Base-by-base conservation (phyloP, 2,113 vertebrate species). In the Zingel zingel region DNA sequence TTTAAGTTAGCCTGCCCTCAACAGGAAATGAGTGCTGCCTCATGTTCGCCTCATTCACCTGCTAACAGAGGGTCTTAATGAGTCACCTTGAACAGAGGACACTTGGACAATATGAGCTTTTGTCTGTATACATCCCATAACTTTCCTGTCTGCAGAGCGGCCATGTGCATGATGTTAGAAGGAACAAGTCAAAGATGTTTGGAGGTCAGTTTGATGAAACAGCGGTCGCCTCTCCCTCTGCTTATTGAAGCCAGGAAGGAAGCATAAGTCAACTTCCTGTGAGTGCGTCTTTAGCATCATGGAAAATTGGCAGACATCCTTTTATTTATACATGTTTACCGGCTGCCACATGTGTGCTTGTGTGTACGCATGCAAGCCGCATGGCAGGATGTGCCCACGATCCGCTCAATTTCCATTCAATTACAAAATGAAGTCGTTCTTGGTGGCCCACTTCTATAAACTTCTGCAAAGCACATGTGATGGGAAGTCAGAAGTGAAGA, bases 231-330 rank as follows among this genome's bases (percentile, higher is more conserved):
- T 64, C 27, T 43, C 33, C 2, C 45, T 23, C 53, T 6, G 25
- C 27, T 56, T 12, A 58, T 18, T 30, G 11, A 67, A 54, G 61
- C 61, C 64, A 74, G 3, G 9, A 39, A 73, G 21, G 59, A 19
- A 47, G 33, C 25, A 59, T 1, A 72, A 59, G 51, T 73, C 68
- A 14, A 66, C 78, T 63, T 89, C 82, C 78, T 84, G 58, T 65
- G 21, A 56, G 27, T 18, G 45, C 4, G 19, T 13, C 10, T 21
- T 68, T n/a, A 12, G 62, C 77, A 57, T 90, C 87, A 89, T 82
- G 81, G 87, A 89, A 90, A 90, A 82, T n/a, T 57, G 47, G 21
- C 61, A 36, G 50, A 77, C 57, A n/a, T 77, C 63, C 65, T 43
- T 83, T 47, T 16, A 65, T 79, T 57, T 65, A 36, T 39, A 43